Evolutionary conservation across 1,140 invertebrate species (phyloP), one percentile per base, ranked within the genome.

Genomic region (Asobara japonica): DNA sequence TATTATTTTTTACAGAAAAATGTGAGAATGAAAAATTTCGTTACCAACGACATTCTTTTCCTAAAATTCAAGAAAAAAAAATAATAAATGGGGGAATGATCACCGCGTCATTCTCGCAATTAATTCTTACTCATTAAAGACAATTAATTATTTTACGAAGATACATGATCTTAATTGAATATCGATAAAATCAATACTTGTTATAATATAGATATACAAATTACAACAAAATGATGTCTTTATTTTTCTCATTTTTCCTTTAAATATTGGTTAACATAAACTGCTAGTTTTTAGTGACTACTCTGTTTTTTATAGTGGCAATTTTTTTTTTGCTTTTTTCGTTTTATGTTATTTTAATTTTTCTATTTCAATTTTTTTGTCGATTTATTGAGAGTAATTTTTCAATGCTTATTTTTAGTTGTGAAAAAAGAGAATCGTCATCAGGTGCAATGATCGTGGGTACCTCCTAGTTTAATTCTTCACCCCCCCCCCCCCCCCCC

Each of bases 161-260:
- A 84, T 86, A 86, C 81, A 86, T 79, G 77, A 66, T 51, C 64
- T 66, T 80, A 85, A 83, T 82, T 84, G 82, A 83, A 84, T 25
- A 56, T 79, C 76, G 76, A 80, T 48, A 81, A 84, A 83, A 82
- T 84, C 78, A 82, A 83, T 86, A 79, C 79, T 85, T 84, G 81
- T 69, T 82, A 75, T 78, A 85, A 82, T 81, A 87, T 83, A 84
- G 82, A 81, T 82, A 86, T 87, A 87, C 82, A 87, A 86, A 86
- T 45, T 86, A 85, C 78, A 87, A 83, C 78, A 80, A 74, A 86
- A 84, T 80, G 7, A 30, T 61, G 3, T 16, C 36, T 65, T 22
- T 16, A 20, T 36, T 31, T 29, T 36, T 69, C 62, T 41, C 64
- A 31, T 36, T 36, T 36, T 56, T n/a, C 16, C 38, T 84, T 84